Evolutionary conservation across 2,888 invertebrate genomes (phyloP), one percentile per base, ranked within the genome.

Genomic region (Napeogenes sylphis): DNA sequence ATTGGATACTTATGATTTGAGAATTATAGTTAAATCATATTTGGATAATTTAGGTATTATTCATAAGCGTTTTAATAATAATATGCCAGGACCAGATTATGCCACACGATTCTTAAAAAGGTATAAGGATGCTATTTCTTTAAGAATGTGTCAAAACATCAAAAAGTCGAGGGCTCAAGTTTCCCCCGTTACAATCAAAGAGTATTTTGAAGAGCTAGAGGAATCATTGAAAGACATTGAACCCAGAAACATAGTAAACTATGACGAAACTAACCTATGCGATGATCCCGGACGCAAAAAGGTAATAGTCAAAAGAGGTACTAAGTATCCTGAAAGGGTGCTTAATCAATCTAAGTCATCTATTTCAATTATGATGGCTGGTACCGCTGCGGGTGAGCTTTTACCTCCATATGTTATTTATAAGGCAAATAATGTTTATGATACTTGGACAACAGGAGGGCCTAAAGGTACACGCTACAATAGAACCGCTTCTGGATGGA

Each of bases 261-360:
- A 67, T 33, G 68, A 70, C 54, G 65, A 69, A 58, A 69, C 66
- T 1, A 69, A 68, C 54, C 47, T 68, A 4, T 62, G 51, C 35
- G 65, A 67, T 51, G 59, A 66, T 56, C 58, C 64, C 64, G 61
- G 73, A 57, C 62, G 46, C 8, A 51, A 47, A 55, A 62, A 62
- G 58, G 47, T 54, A 3, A 46, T 62, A 10, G 45, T 38, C 13
- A 54, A 54, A 58, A 54, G 72, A 59, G 76, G 79, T 8, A 55
- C 61, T 1, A 81, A 81, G 65, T 77, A 83, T 58, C 75, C 78
- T 12, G 59, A 61, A 59, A 59, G 46, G 45, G 55, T 61, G 12
- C n/a, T 56, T 42, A 56, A 56, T 14, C 33, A 4, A 10, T 51
- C 51, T 4, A 61, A 61, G 30, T 13, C 61, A 2, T 38, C 46